Evolutionary conservation across 2,888 invertebrate species (phyloP).

Genomic region (Heliconius sara): DNA sequence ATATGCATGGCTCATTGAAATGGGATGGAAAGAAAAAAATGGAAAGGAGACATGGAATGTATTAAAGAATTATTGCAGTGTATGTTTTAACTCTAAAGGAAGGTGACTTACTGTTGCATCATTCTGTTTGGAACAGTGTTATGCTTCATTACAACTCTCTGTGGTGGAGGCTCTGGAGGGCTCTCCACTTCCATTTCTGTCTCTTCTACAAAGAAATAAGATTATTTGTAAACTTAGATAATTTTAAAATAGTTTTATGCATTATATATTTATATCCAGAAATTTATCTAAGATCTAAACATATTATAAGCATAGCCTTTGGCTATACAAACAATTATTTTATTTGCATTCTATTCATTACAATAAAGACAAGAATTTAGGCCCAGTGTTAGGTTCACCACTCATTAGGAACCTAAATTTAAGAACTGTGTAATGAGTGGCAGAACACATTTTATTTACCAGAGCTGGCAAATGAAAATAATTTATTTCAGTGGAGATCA

Average conservation of each 20-base stretch:
- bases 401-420: no score
- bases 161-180: constrained; percentile 85
- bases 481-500: no score
- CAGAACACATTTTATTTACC: no score
- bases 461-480: no score
- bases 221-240: neutral
- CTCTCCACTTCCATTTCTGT: constrained; percentile 85
- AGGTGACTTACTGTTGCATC: constrained; percentile 88
- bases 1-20: no score
- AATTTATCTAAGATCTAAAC: neutral
- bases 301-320: no score
- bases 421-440: no score
- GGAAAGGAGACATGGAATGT: neutral
- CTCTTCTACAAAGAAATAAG: constrained; percentile 70
- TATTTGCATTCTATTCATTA: no score
- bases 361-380: neutral
- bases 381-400: no score
- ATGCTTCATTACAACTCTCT: constrained; percentile 89
- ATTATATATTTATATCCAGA: neutral
- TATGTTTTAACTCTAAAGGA: neutral
- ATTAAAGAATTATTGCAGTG: neutral
- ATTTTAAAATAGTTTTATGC: neutral
- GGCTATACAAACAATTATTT: no score
- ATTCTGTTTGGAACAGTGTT: constrained; percentile 89
- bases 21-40: no score